These are phyloP conservation scores for Tragelaphus imberbis DNA, from an alignment of 2,113 vertebrate genomes.

Conservation along the genomic window DNA sequence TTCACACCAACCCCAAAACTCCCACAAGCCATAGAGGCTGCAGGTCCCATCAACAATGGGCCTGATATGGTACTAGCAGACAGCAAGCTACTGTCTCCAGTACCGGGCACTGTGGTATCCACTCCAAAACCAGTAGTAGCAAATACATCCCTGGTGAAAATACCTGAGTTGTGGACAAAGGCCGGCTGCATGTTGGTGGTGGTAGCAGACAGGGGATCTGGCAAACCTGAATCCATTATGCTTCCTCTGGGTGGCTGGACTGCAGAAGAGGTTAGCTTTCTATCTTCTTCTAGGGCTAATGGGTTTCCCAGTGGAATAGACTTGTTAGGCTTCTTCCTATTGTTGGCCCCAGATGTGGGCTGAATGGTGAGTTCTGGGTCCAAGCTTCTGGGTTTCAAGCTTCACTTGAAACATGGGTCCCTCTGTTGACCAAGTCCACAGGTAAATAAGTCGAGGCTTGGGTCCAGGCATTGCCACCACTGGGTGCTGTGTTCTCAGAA, in stretches of 20 bases:
- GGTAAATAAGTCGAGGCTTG: constrained; percentile 65
- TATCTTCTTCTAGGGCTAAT: neutral
- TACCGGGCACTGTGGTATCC: constrained; percentile 71
- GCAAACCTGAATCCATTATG: constrained; percentile 54
- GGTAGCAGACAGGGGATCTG: constrained; percentile 45
- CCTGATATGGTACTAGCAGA: constrained; percentile 50
- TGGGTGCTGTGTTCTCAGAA: neutral
- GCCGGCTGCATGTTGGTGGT: neutral
- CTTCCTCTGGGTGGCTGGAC: constrained; percentile 68
- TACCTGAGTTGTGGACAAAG: neutral
- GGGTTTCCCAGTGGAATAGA: constrained; percentile 77
- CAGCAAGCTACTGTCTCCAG: fast-evolving
- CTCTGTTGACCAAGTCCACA: constrained; percentile 66
- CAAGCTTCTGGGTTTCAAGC: neutral
- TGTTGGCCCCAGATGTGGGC: neutral
- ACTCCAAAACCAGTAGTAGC: constrained; percentile 62
- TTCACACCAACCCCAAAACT: neutral
- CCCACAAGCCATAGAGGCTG: neutral
- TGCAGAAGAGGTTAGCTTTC: fast-evolving
- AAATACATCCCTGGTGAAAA: constrained; percentile 45
- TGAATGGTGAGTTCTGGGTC: fast-evolving
- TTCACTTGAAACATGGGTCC: neutral
- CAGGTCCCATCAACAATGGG: constrained; percentile 72
- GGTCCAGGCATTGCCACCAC: neutral
- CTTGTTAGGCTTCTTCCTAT: neutral